Base-by-base conservation (phyloP, 92 coral and sea anemone species). In the Phenganax stokvisi region DNA sequence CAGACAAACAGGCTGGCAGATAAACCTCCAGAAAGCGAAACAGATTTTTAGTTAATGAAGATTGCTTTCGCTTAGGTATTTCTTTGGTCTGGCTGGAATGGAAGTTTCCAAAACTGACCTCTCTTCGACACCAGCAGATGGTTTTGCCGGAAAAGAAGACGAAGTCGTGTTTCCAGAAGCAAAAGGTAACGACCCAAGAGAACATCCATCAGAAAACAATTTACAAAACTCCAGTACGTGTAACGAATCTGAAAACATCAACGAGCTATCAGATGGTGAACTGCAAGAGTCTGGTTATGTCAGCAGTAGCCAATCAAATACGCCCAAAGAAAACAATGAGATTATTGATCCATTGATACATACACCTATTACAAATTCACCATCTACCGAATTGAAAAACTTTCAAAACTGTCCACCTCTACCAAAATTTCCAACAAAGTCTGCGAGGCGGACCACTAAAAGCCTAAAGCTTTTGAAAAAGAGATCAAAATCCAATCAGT, bases 71-170 rank as follows among this genome's bases (percentile, higher is more conserved):
- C 57, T 5, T 77, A 77, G 81, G 71, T 77, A 60, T 62, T 71
- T 71, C 44, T 68, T 68, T 28, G 81, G 81, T 31, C 53, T 77
- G 81, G 71, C 81, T 11, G 81, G 81, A 2, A 77, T 77, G 81
- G 81, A 77, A 60, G 27, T 30, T 0, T 8, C n/a, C 11, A 51
- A 60, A 28, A 64, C 60, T 57, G 81, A 77, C 25, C 56, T 11
- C 53, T 25, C 7, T 27, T 60, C 20, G 54, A 53, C 17, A 9
- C 13, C 47, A 10, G 9, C 54, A 30, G 53, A 68, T 9, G 47
- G 16, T 68, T 6, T n/a, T 11, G 73, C 54, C 47, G 30, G 10
- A 64, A 64, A 31, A 37, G 20, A 4, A 30, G 47, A 29, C 30
- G 73, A 68, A 27, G 73, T 29, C 9, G 11, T 52, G 37, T 10